phyloP scores from a whole-genome alignment of 2,113 vertebrate genomes.

The Cavia porcellus region DNA sequence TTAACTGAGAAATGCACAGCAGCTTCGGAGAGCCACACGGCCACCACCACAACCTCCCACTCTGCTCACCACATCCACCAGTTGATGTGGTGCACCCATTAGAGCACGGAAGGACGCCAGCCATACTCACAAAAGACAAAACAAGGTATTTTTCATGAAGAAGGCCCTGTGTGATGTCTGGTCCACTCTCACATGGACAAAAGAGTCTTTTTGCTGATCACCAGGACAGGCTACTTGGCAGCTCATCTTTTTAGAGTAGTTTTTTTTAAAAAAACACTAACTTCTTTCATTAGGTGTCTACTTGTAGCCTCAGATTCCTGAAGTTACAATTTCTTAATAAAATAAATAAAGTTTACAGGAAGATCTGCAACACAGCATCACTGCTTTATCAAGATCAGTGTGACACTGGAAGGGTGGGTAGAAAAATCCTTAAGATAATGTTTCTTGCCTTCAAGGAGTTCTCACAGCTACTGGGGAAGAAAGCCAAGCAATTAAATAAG shows the following conservation, averaged over 20 bases:
- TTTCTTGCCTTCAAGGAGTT: not conserved
- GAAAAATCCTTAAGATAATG: not conserved
- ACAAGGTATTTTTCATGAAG: not conserved
- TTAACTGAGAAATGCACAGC: not conserved
- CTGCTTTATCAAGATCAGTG: not conserved
- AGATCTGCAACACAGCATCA: not conserved
- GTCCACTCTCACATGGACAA: not conserved
- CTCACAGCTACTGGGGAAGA: not conserved
- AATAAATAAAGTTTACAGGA: not conserved
- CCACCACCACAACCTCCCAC: not conserved
- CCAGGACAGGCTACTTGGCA: not conserved
- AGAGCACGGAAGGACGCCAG: fast-evolving
- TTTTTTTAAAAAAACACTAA: not conserved
- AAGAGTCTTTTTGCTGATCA: not conserved
- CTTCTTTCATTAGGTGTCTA: not conserved
- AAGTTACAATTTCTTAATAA: slow-evolving; percentile 14
- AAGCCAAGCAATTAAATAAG: not conserved
- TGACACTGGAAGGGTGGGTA: not conserved
- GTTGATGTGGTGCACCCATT: not conserved
- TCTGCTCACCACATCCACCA: not conserved
- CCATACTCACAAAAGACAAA: not conserved
- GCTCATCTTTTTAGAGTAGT: not conserved
- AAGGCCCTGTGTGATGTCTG: fast-evolving
- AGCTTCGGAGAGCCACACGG: not conserved
- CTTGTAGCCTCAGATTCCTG: not conserved